Percentiles rank a stretch among this genome's conserved stretches.
Conservation (phyloP, 2,113 vertebrate genomes). For the Phrynocephalus versicolor region DNA sequence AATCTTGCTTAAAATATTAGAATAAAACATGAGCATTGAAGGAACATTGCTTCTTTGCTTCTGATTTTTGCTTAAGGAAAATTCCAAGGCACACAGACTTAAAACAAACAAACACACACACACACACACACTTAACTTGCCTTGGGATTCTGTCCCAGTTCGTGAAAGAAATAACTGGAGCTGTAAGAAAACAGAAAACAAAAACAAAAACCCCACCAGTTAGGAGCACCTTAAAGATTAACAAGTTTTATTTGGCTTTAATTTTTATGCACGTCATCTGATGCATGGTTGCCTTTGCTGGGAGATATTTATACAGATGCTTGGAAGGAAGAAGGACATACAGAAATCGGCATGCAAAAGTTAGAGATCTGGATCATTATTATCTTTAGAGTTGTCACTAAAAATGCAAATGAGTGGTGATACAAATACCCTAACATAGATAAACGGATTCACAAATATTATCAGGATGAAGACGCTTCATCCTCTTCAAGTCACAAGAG, state of each 20-base stretch:
- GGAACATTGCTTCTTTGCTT: neutral
- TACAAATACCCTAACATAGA: no score
- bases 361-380: neutral
- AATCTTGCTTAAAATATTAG: conserved; percentile 15
- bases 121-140: neutral
- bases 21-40: conserved; percentile 21
- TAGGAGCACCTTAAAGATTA: neutral
- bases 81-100: no score
- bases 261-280: no score
- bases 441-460: no score
- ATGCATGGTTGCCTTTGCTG: no score
- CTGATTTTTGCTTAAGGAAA: neutral
- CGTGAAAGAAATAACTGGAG: neutral
- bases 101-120: no score
- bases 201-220: no score
- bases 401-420: neutral
- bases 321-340: neutral
- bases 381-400: neutral
- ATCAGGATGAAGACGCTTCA: no score
- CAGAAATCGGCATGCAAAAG: neutral
- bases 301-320: no score
- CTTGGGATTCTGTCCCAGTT: neutral
- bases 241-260: neutral
- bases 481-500: no score
- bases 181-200: neutral